Evolutionary conservation across 2,888 invertebrate genomes (phyloP).

Genomic region (Pristionchus japonicus): DNA sequence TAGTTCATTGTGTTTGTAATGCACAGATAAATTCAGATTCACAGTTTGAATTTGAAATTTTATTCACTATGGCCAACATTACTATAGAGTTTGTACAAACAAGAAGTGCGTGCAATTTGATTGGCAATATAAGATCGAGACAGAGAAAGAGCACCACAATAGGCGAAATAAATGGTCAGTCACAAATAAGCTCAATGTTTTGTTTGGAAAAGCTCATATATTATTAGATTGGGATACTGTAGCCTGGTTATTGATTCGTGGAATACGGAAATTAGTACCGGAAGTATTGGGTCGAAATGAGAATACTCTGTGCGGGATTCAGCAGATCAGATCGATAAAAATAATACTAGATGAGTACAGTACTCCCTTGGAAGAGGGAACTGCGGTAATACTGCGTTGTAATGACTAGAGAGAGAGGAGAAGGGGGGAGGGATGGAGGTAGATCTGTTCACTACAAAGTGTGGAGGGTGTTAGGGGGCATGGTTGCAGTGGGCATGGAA

Average conservation of each 20-base stretch:
- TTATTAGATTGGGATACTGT: neutral
- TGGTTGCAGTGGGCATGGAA: neutral
- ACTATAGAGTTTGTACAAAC: slow-evolving; percentile 27
- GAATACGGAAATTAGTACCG: slow-evolving; percentile 43
- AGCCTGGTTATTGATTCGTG: slow-evolving; percentile 43
- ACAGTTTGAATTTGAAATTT: neutral
- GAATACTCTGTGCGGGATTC: slow-evolving; percentile 14
- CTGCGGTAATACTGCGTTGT: slow-evolving; percentile 35
- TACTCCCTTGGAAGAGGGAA: neutral
- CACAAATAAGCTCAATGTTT: neutral
- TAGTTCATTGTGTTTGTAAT: slow-evolving; percentile 1
- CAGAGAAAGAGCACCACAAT: slow-evolving; percentile 6
- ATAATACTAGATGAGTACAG: neutral
- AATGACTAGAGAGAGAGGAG: slow-evolving; percentile 34
- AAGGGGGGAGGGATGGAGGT: neutral
- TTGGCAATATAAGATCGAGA: neutral
- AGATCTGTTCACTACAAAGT: slow-evolving; percentile 9
- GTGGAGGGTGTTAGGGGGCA: neutral
- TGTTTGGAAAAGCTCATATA: slow-evolving; percentile 1
- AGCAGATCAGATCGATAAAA: neutral
- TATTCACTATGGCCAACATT: neutral
- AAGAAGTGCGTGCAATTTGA: neutral
- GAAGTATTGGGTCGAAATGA: slow-evolving; percentile 22
- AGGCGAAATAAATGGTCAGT: neutral
- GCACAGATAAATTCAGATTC: neutral